Evolutionary conservation across 2,113 vertebrate species (phyloP), one percentile per base, ranked within the genome.

Genomic region (Plestiodon gilberti): DNA sequence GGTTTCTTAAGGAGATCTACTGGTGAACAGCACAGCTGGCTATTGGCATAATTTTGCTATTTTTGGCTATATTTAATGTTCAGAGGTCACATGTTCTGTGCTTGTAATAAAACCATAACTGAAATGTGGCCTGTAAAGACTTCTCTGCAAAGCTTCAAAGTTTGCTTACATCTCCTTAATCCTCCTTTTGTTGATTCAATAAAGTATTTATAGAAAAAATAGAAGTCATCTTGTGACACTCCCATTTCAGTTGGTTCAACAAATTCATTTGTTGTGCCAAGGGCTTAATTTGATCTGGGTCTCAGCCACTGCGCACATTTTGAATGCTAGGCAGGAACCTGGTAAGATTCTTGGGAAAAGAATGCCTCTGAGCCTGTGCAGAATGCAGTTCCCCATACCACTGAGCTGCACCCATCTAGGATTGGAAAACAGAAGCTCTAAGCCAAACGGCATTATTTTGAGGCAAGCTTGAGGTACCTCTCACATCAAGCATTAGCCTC

Each of bases 141-240:
- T 1, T 62, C 90, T 48, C 65, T 79, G 82, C 75, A 79, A 5
- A 62, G 82, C 62, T 90, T 88, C 13, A 4, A 64, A 88, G 75
- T 85, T 22, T 43, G 3, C 62, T 87, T 73, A 3, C 75, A 30
- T 81, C 76, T 48, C 85, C 43, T 59, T 89, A 23, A 28, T 88
- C 88, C 90, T 64, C 30, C 22, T 76, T 43, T 75, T 48, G 43
- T 82, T 86, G 76, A 43, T 74, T 81, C 86, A 88, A 3, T 30
- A 67, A 6, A 33, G 11, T 13, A 90, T 89, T 84, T 92, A 59
- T 30, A 48, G 69, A 83, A 88, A 69, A 79, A 52, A 61, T 38
- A 87, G 70, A 91, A 93, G 78, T 89, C 83, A 86, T 43, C 78
- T 48, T 89, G 52, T 91, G 89, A 85, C 59, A 78, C 89, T 77